Percentiles rank a stretch among this genome's conserved stretches.
Conservation (phyloP, 1,140 invertebrate genomes). For the Hycleus cichorii region DNA sequence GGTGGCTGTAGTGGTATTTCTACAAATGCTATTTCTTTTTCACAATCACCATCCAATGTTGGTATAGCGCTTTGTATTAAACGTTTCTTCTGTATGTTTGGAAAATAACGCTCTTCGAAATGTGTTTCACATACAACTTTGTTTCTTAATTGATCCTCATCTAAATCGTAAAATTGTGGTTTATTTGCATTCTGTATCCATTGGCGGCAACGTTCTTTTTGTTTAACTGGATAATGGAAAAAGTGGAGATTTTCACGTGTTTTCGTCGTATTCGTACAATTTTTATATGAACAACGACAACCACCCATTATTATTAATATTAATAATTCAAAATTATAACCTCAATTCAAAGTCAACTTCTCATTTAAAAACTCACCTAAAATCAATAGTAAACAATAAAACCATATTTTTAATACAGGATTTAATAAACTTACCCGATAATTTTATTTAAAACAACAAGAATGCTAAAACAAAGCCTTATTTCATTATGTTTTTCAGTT, state of each 20-base stretch:
- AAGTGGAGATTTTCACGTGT: conserved; percentile 48
- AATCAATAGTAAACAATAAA: too few relatives aligned
- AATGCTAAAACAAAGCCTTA: too few relatives aligned
- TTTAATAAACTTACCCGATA: too few relatives aligned
- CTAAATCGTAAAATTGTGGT: conserved; percentile 45
- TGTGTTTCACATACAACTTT: conserved; percentile 52
- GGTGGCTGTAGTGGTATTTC: not conserved
- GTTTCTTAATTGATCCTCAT: conserved; percentile 50
- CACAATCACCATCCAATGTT: conserved; percentile 33
- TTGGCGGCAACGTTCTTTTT: conserved; percentile 46
- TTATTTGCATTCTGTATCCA: conserved; percentile 49
- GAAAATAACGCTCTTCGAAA: conserved; percentile 49
- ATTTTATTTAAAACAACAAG: too few relatives aligned
- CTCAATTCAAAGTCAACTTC: too few relatives aligned
- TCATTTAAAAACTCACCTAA: too few relatives aligned
- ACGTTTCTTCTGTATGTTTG: conserved; percentile 42
- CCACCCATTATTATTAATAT: conserved; percentile 44
- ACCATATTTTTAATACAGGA: too few relatives aligned
- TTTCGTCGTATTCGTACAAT: conserved; percentile 43
- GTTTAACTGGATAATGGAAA: conserved; percentile 53
- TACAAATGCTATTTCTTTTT: conserved; percentile 2
- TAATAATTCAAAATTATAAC: not conserved
- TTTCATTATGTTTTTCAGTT: too few relatives aligned
- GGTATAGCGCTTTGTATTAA: conserved; percentile 36
- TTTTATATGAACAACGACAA: conserved; percentile 48